Base-by-base conservation (phyloP, 2,888 invertebrate species). In the Tuta absoluta region DNA sequence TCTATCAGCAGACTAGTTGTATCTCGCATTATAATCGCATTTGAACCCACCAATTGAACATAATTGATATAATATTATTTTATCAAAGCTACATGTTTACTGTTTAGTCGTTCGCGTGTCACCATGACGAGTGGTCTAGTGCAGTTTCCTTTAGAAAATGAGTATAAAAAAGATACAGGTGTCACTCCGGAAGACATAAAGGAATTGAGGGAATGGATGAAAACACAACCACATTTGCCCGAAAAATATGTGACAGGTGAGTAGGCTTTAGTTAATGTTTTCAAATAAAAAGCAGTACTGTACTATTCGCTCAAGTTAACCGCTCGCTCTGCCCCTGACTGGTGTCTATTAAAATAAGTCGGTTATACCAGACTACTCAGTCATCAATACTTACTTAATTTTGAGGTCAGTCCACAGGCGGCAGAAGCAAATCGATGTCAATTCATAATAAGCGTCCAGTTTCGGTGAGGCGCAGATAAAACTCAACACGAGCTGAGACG, bases 221-320 rank as follows among this genome's bases (percentile, higher is more conserved):
- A 89, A 28, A 93, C 93, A 14, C 95, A 95, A 75, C 93, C 94
- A 0, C 95, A 95, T 77, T 80, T 95, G 63, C 93, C 95, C 0
- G 84, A 89, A 67, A 80, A 93, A 17, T 81, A 92, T 69, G 74
- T 94, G 2, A 87, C 86, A 69, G 93, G 93, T 93, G 70, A 63
- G 56, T 53, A 23, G 45, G 45, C n/a, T n/a, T n/a, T 33, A 33
- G 10, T n/a, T 10, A 8, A 10, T 33, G 33, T 33, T 33, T 33
- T 33, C 10, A 8, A 33, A 10, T 7, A 33, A 8, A 8, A 8
- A 33, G 10, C 4, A 5, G 33, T 33, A 33, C 33, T 33, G n/a
- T 33, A 33, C 4, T 8, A 33, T 1, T 10, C 10, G 8, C 10
- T 33, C 1, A 10, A 33, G 33, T 33, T 33, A 33, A 28, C 2